A percentile compares a stretch with the other conserved stretches of the same genome.
Evolutionary conservation across 2,113 vertebrate genomes (phyloP).

Genomic region (Otus sunia): DNA sequence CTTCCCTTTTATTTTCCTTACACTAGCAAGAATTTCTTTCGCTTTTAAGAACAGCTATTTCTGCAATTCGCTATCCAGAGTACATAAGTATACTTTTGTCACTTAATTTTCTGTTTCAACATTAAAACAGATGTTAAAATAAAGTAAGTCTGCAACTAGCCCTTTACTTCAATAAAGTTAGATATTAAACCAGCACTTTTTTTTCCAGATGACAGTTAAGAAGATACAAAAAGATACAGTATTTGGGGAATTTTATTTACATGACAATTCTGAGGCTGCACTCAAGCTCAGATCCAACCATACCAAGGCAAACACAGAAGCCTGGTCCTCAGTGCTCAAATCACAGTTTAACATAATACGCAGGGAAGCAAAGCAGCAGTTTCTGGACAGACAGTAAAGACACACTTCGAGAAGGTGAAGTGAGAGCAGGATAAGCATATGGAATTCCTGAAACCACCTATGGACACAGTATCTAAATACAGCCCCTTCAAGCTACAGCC

Average conservation of each 20-base stretch:
- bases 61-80: neutral
- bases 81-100: neutral
- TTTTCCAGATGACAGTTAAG: neutral
- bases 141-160: neutral
- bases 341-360: neutral
- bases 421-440: neutral
- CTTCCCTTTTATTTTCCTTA: constrained; percentile 54
- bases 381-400: neutral
- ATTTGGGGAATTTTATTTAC: neutral
- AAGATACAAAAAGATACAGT: neutral
- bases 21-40: constrained; percentile 20
- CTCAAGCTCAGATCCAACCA: neutral
- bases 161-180: neutral
- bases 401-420: neutral
- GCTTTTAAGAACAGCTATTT: constrained; percentile 2
- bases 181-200: neutral
- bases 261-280: neutral
- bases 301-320: neutral
- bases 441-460: neutral
- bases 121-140: neutral
- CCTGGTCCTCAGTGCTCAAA: neutral
- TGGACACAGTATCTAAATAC: neutral
- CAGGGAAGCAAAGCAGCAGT: neutral
- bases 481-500: neutral
- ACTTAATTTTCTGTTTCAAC: neutral